Evolutionary conservation across 2,797 vertebrate genomes (phyloP), one percentile per base, ranked within the genome.

Genomic region (Momotus momota): DNA sequence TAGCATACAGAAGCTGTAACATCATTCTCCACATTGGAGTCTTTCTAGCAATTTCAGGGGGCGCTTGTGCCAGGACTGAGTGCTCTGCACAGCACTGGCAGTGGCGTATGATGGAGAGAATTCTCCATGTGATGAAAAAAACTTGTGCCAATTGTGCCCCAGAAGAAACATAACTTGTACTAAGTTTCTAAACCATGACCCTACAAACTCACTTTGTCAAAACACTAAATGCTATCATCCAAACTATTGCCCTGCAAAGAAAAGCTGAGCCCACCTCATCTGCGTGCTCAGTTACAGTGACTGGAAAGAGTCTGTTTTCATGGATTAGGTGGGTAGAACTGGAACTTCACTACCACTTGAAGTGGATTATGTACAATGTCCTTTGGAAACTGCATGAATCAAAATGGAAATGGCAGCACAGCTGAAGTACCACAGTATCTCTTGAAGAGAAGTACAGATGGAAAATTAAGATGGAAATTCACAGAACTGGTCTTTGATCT

Each of bases 41-140:
- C 35, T 54, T 77, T 40, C 70, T 26, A 64, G 15, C 10, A 41
- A 7, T 40, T 75, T 77, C 54, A 87, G 38, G 0, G 1, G 38
- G 58, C 67, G 46, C 26, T 75, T 2, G 2, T 41, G 57, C 27
- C 33, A 55, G 58, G 62, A 41, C 46, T 9, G 19, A 82, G 35
- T 7, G 5, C 26, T 79, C 62, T 0, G 2, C 26, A 45, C 35
- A n/a, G 33, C 3, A 1, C 25, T 0, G 0, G 29, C 51, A 61
- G 10, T 19, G n/a, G 19, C 29, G 57, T 26, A 12, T 81, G 45
- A 74, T 12, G n/a, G 25, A 90, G 17, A 62, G 33, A 94, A 79
- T 66, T 21, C 66, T 66, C 15, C 19, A 54, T 0, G 4, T 31
- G 19, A 72, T 19, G 18, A 90, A 87, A 0, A 0, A 38, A 93